phyloP scores from a whole-genome alignment of 2,113 vertebrate species.

The Dromas ardeola region DNA sequence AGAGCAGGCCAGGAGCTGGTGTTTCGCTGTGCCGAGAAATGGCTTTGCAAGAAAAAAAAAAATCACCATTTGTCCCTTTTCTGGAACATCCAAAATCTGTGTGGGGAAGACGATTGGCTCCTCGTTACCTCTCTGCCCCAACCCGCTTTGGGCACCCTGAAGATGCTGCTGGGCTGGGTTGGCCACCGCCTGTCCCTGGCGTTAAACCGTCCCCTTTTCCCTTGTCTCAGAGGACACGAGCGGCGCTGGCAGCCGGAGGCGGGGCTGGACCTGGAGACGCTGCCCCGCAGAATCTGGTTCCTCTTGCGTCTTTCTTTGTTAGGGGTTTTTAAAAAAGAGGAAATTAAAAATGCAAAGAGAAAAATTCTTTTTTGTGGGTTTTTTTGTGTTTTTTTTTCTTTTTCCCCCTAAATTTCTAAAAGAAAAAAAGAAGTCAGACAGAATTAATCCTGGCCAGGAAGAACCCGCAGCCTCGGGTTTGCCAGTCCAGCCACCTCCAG shows the following conservation, averaged over 20 bases:
- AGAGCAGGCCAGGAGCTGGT: fast-evolving
- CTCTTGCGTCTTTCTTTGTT: neutral
- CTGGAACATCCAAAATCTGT: fast-evolving
- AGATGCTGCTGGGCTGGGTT: neutral
- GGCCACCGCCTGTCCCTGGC: neutral
- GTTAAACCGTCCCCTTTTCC: neutral
- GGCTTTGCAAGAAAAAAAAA: neutral
- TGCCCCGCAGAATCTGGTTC: fast-evolving
- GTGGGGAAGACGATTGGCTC: neutral
- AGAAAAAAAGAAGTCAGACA: neutral
- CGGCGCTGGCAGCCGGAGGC: fast-evolving
- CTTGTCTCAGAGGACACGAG: slow-evolving; percentile 17
- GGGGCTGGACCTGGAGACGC: neutral
- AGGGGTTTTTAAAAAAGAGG: neutral
- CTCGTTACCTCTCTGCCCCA: fast-evolving
- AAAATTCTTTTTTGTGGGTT: neutral
- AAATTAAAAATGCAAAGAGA: neutral
- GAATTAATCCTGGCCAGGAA: neutral
- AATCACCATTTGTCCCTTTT: fast-evolving
- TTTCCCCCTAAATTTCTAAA: neutral
- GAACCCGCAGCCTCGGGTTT: neutral
- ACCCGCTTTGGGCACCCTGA: fast-evolving
- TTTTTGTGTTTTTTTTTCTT: neutral
- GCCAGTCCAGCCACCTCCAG: neutral
- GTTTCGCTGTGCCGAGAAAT: fast-evolving